Evolutionary conservation across 1,140 invertebrate genomes (phyloP), one percentile per base, ranked within the genome.

Genomic region (Chlorops oryzae): DNA sequence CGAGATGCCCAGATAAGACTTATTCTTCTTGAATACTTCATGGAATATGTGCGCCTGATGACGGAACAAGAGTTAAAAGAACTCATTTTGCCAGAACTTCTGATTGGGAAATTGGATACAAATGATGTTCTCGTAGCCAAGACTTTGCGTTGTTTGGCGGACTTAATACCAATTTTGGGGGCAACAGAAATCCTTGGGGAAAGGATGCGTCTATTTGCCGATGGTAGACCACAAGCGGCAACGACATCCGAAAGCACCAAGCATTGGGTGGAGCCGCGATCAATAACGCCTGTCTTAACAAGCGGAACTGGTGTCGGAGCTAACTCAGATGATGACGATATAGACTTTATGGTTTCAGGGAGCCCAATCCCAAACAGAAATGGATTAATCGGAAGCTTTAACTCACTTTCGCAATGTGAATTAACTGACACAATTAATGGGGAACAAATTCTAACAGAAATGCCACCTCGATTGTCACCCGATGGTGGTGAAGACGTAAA

Each of bases 71-170:
- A 89, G 63, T 62, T 90, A 1, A 79, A 82, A 20, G 73, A 73
- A 21, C 77, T 80, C 35, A 81, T 90, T 55, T 72, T 90, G 58
- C 88, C 87, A 17, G 72, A 87, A 80, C 66, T 92, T n/a, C 75
- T 90, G 7, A 77, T 90, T 15, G 88, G 88, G 3, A 86, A 91
- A 54, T 87, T 86, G 68, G 88, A 92, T 57, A 84, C 80, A 1
- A 84, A 89, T 65, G 86, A 93, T 64, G 74, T 78, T 27, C 70
- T 94, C 38, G 90, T 92, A 1, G 79, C 85, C 21, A 80, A 82
- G 47, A 92, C 89, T 5, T 66, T 94, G 32, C 77, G 80, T 38
- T 85, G 85, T 46, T 70, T 93, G 24, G 87, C 89, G 32, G 85
- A 89, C 63, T 65, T 94, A 32, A 85, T 94, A 20, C 85, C 87